These are phyloP conservation scores for Crocodylus rhombifer DNA, from an alignment of 2,797 vertebrate genomes.

Conservation along the genomic window DNA sequence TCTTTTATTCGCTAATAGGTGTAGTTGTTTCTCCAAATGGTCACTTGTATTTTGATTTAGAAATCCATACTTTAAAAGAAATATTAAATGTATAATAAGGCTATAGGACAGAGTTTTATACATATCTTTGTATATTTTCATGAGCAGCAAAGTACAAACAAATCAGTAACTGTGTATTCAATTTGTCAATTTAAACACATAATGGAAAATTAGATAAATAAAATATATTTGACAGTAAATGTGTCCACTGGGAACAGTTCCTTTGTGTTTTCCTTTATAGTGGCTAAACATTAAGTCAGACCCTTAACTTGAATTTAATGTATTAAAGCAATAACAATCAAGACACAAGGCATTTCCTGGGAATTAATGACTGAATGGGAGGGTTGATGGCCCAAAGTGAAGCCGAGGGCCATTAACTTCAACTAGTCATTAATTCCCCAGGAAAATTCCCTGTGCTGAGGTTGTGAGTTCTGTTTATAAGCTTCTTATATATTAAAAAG, in stretches of 20 bases:
- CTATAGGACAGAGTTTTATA: not conserved
- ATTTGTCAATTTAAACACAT: constrained; percentile 49
- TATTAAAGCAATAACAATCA: constrained; percentile 78
- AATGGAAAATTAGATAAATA: constrained; percentile 72
- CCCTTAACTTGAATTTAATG: constrained; percentile 79
- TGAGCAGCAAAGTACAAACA: constrained; percentile 41
- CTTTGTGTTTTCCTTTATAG: constrained; percentile 74
- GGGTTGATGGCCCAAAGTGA: constrained; percentile 70
- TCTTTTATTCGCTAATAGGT: not conserved
- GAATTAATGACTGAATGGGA: constrained; percentile 80
- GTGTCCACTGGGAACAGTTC: constrained; percentile 59
- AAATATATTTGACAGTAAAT: constrained; percentile 59
- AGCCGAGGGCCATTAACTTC: constrained; percentile 76
- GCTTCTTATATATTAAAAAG: constrained; percentile 57
- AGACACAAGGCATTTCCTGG: constrained; percentile 73
- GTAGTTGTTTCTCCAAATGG: not conserved
- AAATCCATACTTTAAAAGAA: constrained; percentile 27
- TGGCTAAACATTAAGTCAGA: constrained; percentile 78
- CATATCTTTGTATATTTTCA: not conserved
- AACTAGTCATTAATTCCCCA: constrained; percentile 76
- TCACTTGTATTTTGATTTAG: constrained; percentile 30
- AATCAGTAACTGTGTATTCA: constrained; percentile 45
- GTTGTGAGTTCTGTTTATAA: constrained; percentile 71
- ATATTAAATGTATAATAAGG: constrained; percentile 29
- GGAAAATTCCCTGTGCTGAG: constrained; percentile 71